These are phyloP conservation scores for Mormyrus lacerda DNA, from an alignment of 2,113 vertebrate species.

Conservation along the genomic window DNA sequence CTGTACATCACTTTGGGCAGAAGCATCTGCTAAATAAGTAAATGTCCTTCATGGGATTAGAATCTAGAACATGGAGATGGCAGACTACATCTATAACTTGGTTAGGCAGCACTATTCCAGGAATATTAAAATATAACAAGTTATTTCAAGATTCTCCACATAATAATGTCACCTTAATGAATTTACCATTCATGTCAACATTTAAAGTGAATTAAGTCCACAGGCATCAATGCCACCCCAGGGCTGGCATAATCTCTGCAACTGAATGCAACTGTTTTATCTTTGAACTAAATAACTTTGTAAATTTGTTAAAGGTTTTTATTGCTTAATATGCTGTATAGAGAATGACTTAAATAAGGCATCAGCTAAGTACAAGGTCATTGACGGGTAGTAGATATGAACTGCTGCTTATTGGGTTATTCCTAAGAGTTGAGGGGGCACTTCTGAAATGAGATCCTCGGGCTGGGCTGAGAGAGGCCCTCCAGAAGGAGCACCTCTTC, in stretches of 20 bases:
- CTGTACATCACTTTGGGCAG: not conserved
- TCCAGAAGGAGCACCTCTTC: slow-evolving; percentile 21
- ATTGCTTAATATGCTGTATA: not conserved
- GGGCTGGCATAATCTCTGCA: not conserved
- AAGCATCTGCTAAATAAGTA: not conserved
- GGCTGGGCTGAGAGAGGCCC: not conserved
- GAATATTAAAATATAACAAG: not conserved
- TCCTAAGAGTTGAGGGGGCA: not conserved
- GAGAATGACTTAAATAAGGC: not conserved
- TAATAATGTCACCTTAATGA: not conserved
- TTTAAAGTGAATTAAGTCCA: not conserved
- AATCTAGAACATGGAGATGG: not conserved
- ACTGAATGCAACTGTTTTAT: not conserved
- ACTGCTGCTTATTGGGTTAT: not conserved
- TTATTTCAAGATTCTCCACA: not conserved
- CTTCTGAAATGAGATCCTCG: not conserved
- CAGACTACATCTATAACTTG: not conserved
- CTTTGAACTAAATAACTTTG: not conserved
- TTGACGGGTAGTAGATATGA: not conserved
- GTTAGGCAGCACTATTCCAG: not conserved
- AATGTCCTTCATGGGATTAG: not conserved
- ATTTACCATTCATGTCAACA: not conserved
- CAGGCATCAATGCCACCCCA: not conserved
- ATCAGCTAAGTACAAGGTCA: not conserved
- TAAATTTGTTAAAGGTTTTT: not conserved